Evolutionary conservation across 1,140 invertebrate species (phyloP).

Genomic region (Macrotrachela quadricornifera): DNA sequence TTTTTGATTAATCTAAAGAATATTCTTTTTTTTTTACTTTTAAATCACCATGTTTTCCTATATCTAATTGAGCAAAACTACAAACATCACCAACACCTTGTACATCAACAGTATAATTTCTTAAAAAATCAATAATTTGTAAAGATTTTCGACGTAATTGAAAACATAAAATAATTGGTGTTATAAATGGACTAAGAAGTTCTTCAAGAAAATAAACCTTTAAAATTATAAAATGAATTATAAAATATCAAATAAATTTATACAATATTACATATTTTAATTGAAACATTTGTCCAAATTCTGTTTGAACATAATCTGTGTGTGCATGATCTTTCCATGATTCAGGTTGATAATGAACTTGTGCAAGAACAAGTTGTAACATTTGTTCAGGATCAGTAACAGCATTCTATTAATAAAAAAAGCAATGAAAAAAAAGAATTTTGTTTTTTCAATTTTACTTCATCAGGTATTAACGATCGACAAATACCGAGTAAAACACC

Average conservation of each 20-base stretch:
- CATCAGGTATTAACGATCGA: constrained; percentile 34
- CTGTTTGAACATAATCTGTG: constrained; percentile 53
- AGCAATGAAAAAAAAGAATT: too few species aligned
- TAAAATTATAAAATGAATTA: constrained; percentile 20
- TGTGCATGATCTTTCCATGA: constrained; percentile 74
- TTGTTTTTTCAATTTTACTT: constrained; percentile 21
- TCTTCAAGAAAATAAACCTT: constrained; percentile 57
- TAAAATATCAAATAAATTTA: neutral
- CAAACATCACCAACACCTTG: constrained; percentile 90
- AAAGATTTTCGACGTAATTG: constrained; percentile 51
- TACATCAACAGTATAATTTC: constrained; percentile 84
- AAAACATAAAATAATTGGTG: constrained; percentile 61
- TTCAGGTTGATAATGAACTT: constrained; percentile 83
- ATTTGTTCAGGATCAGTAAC: constrained; percentile 69
- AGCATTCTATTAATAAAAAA: constrained; percentile 36
- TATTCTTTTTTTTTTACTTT: neutral
- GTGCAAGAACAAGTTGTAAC: constrained; percentile 62
- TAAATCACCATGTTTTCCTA: constrained; percentile 70
- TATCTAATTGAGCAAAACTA: constrained; percentile 85
- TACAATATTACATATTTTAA: constrained; percentile 49
- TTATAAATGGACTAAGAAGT: constrained; percentile 71
- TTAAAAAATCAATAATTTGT: constrained; percentile 83
- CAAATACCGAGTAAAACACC: constrained; percentile 49
- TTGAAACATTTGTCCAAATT: constrained; percentile 78
- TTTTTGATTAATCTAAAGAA: too few species aligned